phyloP scores from a whole-genome alignment of 2,888 invertebrate genomes.

The Apodemia hepburni region DNA sequence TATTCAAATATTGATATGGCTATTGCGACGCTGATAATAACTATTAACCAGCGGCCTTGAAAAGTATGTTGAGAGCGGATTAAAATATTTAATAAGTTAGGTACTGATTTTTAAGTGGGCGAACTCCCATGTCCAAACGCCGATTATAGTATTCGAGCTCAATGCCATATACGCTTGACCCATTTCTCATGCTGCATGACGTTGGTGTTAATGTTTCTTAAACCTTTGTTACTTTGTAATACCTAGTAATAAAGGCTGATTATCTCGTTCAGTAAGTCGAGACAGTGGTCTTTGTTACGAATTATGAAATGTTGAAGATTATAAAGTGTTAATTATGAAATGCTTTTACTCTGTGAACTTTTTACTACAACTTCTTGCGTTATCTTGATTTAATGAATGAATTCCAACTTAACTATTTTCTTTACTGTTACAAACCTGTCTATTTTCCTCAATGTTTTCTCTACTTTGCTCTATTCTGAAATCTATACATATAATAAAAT shows the following conservation, averaged over 20 bases:
- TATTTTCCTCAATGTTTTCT: too few species aligned
- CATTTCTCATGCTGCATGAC: constrained; percentile 6
- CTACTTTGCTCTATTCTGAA: too few species aligned
- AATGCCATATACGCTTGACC: constrained; percentile 9
- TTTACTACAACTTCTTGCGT: not conserved
- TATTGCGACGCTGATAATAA: not conserved
- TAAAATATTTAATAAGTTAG: not conserved
- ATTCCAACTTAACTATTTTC: not conserved
- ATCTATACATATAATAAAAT: too few species aligned
- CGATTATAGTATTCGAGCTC: not conserved
- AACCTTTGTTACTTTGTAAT: constrained; percentile 10
- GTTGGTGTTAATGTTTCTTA: constrained; percentile 3
- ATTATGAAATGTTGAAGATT: not conserved
- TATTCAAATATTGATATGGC: not conserved
- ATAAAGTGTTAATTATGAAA: not conserved
- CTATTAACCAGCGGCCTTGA: constrained; percentile 1
- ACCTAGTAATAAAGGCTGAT: constrained; percentile 5
- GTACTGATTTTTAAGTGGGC: not conserved
- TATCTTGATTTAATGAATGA: not conserved
- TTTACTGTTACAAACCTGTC: too few species aligned
- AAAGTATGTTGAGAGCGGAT: not conserved
- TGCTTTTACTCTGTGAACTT: constrained; percentile 4
- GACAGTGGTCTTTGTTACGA: not conserved
- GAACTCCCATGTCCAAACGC: not conserved
- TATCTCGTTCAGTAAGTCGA: not conserved